Evolutionary conservation across 2,797 vertebrate genomes (phyloP), one percentile per base, ranked within the genome.

Genomic region (Telmatherina bonti): DNA sequence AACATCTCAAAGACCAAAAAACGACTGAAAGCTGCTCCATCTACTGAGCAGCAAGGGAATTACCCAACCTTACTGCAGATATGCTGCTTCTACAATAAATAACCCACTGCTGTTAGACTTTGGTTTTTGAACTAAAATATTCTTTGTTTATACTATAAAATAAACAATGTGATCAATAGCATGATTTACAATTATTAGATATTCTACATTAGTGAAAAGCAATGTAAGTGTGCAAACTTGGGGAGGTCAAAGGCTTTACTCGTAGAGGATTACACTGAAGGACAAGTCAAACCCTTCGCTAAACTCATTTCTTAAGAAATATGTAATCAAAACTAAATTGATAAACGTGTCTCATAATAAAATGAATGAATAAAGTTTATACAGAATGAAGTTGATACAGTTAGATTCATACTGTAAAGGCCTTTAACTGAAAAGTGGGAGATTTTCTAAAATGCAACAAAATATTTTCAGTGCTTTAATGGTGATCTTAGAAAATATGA

Each of bases 11-110:
- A 38, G 29, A 15, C 22, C 22, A 51, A 5, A 54, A 61, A 53
- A 9, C 33, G 49, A 13, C 31, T 36, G 20, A 72, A 56, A 7
- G 6, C 27, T 65, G 55, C 78, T 70, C 79, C 82, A 74, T 67
- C 84, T 86, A 70, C 72, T 85, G 84, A 78, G 52, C 61, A 74
- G 68, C 68, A 16, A 58, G 67, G 53, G 81, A 62, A 85, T 65
- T 76, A 74, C 84, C 49, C 24, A 7, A 53, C 5, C 29, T 74
- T 49, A 63, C 18, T 53, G 2, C 59, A 65, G 30, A 58, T 52
- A 68, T 49, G n/a, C 57, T 65, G 33, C 36, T 33, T 51, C 22
- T 22, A 67, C 53, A 63, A 22, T 43, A n/a, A 59, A 49, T 13
- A 60, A 63, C 29, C n/a, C n/a, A n/a, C n/a, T n/a, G n/a, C n/a